Evolutionary conservation across 2,113 vertebrate genomes (phyloP).

Genomic region (Mandrillus leucophaeus): DNA sequence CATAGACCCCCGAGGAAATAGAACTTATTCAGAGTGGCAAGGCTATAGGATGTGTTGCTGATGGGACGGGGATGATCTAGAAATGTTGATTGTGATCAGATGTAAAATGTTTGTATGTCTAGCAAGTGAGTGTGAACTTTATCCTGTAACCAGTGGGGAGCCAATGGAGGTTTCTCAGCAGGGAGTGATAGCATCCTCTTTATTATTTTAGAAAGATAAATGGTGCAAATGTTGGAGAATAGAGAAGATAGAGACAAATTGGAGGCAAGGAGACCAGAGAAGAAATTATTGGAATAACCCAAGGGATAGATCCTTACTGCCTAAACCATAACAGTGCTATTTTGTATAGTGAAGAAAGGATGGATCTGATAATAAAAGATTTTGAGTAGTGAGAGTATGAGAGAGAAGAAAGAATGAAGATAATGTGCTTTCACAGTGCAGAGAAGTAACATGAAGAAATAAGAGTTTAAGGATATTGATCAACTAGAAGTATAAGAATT

Average conservation of each 20-base stretch:
- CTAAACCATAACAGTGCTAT: not conserved
- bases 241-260: not conserved
- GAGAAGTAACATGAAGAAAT: not conserved
- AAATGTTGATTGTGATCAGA: not conserved
- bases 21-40: not conserved
- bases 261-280: not conserved
- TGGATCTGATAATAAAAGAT: not conserved
- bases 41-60: not conserved
- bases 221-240: not conserved
- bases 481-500: not conserved
- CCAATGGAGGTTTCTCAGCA: not conserved
- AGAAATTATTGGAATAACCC: not conserved
- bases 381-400: not conserved
- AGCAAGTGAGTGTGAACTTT: not conserved
- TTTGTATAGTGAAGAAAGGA: not conserved
- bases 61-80: not conserved
- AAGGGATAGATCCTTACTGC: not conserved
- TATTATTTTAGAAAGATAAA: slow-evolving; percentile 12
- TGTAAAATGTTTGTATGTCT: not conserved
- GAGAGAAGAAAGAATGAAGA: not conserved
- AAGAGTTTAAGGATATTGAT: not conserved
- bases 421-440: not conserved
- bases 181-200: not conserved
- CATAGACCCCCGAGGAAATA: not conserved
- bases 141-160: not conserved